Conservation (phyloP, 1,140 invertebrate genomes). For the Drosophila sturtevanti region DNA sequence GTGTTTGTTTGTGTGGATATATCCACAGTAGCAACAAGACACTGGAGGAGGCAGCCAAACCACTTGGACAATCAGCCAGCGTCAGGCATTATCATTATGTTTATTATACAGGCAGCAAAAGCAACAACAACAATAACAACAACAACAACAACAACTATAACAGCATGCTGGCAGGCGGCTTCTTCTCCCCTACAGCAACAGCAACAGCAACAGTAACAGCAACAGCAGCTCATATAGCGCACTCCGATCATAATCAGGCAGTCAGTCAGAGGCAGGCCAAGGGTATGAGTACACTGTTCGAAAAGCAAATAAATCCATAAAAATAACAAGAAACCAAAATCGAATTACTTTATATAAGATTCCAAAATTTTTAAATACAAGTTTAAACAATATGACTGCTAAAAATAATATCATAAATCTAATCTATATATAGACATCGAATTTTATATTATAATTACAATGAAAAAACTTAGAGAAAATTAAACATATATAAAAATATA, state of each 20-base stretch:
- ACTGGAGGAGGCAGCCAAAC: conserved; percentile 50
- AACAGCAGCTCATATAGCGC: conserved; percentile 65
- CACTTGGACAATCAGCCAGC: conserved; percentile 64
- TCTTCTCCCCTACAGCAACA: conserved; percentile 23
- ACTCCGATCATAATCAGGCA: conserved; percentile 73
- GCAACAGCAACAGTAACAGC: not conserved
- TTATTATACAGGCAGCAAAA: conserved; percentile 66
- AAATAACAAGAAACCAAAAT: too few relatives aligned
- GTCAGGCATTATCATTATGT: conserved; percentile 79
- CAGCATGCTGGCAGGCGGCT: conserved; percentile 17
- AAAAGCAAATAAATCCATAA: not conserved
- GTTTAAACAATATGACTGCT: too few relatives aligned
- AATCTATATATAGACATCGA: too few relatives aligned
- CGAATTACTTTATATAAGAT: too few relatives aligned
- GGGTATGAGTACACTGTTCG: conserved; percentile 31
- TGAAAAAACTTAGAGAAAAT: too few relatives aligned
- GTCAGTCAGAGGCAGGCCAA: conserved; percentile 47
- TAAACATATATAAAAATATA: too few relatives aligned
- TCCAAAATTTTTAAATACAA: too few relatives aligned
- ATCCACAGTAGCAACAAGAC: conserved; percentile 64
- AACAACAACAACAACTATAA: conserved; percentile 32
- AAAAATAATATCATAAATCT: too few relatives aligned
- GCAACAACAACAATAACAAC: not conserved
- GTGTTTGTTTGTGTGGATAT: conserved; percentile 46
- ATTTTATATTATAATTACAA: too few relatives aligned